A percentile compares a stretch with the other conserved stretches of the same genome.
phyloP scores from a whole-genome alignment of 2,888 invertebrate genomes.

The Orthosia gothica region DNA sequence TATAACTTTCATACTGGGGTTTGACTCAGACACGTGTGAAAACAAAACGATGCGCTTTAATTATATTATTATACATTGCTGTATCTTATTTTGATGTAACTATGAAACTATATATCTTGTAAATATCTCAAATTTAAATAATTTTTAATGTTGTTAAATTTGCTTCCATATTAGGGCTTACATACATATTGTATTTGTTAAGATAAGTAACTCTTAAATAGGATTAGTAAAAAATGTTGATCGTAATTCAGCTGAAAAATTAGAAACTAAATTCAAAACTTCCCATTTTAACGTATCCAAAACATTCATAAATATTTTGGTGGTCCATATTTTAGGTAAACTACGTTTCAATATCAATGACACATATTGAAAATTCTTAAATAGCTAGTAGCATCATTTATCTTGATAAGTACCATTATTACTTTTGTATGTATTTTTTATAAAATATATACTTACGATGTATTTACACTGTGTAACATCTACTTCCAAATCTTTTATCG shows the following conservation, averaged over 20 bases:
- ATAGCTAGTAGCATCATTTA: slow-evolving; percentile 79
- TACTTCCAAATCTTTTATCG: slow-evolving; percentile 87
- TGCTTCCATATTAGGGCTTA: slow-evolving; percentile 89
- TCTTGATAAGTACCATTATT: slow-evolving; percentile 82
- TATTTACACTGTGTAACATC: slow-evolving; percentile 88
- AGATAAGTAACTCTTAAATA: slow-evolving; percentile 83
- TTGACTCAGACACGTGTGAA: slow-evolving; percentile 85
- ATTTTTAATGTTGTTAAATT: slow-evolving; percentile 87
- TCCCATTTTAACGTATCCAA: slow-evolving; percentile 64
- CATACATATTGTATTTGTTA: slow-evolving; percentile 84
- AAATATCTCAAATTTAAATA: slow-evolving; percentile 86
- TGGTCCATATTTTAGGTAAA: slow-evolving; percentile 85
- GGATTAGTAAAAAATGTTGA: slow-evolving; percentile 74
- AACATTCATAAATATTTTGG: slow-evolving; percentile 74
- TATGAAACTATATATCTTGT: slow-evolving; percentile 82
- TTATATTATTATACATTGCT: slow-evolving; percentile 77
- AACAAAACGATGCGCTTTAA: slow-evolving; percentile 90
- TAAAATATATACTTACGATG: slow-evolving; percentile 88
- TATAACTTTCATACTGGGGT: slow-evolving; percentile 87
- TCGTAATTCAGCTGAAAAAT: slow-evolving; percentile 68
- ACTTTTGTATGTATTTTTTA: slow-evolving; percentile 90
- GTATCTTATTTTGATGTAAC: slow-evolving; percentile 83
- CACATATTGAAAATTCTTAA: slow-evolving; percentile 87
- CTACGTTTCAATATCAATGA: slow-evolving; percentile 88
- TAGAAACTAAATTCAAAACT: slow-evolving; percentile 53